phyloP scores from a whole-genome alignment of 1,140 invertebrate species.

The Arion vulgaris region DNA sequence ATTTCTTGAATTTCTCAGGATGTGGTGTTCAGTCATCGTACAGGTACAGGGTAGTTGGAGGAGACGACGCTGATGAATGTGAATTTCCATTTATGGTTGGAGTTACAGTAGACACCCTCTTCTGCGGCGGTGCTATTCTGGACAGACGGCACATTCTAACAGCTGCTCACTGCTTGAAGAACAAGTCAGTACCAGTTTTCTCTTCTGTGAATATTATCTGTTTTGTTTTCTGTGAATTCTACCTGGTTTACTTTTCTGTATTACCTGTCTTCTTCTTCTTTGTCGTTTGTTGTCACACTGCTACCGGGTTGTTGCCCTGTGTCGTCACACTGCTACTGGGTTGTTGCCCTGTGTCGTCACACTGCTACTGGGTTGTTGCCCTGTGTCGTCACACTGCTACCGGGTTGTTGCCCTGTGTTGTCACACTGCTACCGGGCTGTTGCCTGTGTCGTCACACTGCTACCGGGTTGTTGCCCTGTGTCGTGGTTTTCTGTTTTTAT shows the following conservation, averaged over 20 bases:
- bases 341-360: too few species aligned
- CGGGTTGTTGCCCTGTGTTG: too few species aligned
- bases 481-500: too few species aligned
- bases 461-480: too few species aligned
- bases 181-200: slow-evolving; percentile 8
- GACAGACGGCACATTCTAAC: slow-evolving; percentile 15
- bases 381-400: too few species aligned
- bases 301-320: too few species aligned
- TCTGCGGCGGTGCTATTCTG: slow-evolving; percentile 23
- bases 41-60: not conserved
- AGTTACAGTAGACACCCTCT: slow-evolving; percentile 4
- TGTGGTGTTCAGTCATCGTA: not conserved
- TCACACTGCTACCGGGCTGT: too few species aligned
- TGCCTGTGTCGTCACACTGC: too few species aligned
- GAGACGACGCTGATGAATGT: slow-evolving; percentile 2
- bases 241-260: not conserved
- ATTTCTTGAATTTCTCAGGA: too few species aligned
- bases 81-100: slow-evolving; percentile 28
- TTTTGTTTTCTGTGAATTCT: not conserved
- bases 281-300: too few species aligned
- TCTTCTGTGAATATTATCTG: not conserved
- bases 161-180: slow-evolving; percentile 25
- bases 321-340: too few species aligned
- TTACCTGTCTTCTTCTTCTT: slow-evolving; percentile 19
- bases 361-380: too few species aligned